phyloP scores from a whole-genome alignment of 2,797 vertebrate species.

The Monodelphis domestica region DNA sequence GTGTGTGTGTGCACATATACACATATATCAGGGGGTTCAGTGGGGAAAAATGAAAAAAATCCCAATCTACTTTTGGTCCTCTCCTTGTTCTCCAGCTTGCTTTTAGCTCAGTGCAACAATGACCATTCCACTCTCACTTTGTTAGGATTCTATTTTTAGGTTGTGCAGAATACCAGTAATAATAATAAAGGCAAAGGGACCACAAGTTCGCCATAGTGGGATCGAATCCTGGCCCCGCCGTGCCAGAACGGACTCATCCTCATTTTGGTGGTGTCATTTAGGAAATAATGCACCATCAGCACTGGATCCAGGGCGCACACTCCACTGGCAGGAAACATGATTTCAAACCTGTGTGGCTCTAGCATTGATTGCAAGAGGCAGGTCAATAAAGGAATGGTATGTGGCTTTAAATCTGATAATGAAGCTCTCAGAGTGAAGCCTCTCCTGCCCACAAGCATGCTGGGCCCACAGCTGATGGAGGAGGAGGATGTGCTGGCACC shows the following conservation, averaged over 20 bases:
- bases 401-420: slow-evolving; percentile 89
- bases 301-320: slow-evolving; percentile 51
- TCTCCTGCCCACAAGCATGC: slow-evolving; percentile 84
- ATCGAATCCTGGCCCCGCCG: slow-evolving; percentile 35
- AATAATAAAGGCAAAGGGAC: slow-evolving; percentile 39
- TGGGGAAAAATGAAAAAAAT: slow-evolving; percentile 19
- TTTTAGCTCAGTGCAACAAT: slow-evolving; percentile 49
- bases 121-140: slow-evolving; percentile 45
- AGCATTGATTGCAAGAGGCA: slow-evolving; percentile 87
- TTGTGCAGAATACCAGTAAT: slow-evolving; percentile 61
- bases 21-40: background rate
- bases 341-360: slow-evolving; percentile 84
- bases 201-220: slow-evolving; percentile 60
- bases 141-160: slow-evolving; percentile 71
- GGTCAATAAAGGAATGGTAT: slow-evolving; percentile 89
- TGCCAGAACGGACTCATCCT: slow-evolving; percentile 80
- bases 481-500: background rate
- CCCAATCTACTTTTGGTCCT: background rate
- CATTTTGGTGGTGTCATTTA: slow-evolving; percentile 76
- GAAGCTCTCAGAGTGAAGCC: slow-evolving; percentile 87
- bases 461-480: slow-evolving; percentile 71
- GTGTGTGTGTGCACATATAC: no score
- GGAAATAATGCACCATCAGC: slow-evolving; percentile 79
- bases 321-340: slow-evolving; percentile 82
- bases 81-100: background rate